A percentile compares a stretch with the other conserved stretches of the same genome.
These are phyloP conservation scores for Chloroclystis v-ata DNA, from an alignment of 2,888 invertebrate species.

Conservation along the genomic window DNA sequence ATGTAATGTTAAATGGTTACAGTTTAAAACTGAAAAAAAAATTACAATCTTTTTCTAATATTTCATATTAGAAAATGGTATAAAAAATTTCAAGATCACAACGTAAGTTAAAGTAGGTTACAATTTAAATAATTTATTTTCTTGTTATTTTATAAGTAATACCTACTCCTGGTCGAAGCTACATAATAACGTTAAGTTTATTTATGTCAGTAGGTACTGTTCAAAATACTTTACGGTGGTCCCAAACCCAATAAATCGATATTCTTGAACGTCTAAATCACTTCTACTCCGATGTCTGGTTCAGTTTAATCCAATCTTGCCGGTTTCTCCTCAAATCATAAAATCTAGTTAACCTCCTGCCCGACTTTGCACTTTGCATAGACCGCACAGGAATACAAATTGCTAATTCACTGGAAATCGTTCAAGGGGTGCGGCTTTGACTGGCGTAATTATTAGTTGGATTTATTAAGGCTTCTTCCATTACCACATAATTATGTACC, in stretches of 20 bases:
- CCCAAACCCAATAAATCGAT: neutral
- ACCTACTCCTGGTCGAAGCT: too few species aligned
- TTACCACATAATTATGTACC: too few species aligned
- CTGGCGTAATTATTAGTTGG: neutral
- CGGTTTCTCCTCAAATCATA: neutral
- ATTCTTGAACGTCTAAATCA: neutral
- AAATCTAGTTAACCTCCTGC: slow-evolving; percentile 1
- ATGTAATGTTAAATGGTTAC: too few species aligned
- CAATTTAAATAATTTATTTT: too few species aligned
- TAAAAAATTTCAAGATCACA: too few species aligned
- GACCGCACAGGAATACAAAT: slow-evolving; percentile 16
- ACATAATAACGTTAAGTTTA: too few species aligned
- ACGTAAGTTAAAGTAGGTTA: too few species aligned
- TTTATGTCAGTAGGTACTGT: too few species aligned
- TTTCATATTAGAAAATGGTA: too few species aligned
- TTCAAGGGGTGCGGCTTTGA: slow-evolving; percentile 5
- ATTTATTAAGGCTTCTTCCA: neutral
- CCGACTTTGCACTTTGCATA: slow-evolving; percentile 12
- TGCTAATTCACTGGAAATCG: slow-evolving; percentile 7
- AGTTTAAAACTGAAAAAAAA: too few species aligned
- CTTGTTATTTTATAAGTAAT: too few species aligned
- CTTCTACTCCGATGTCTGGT: neutral
- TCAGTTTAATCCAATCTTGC: neutral
- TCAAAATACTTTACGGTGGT: neutral
- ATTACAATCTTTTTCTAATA: too few species aligned